A percentile compares a stretch with the other conserved stretches of the same genome.
phyloP scores from a whole-genome alignment of 1,140 invertebrate species.

The Diprion similis region DNA sequence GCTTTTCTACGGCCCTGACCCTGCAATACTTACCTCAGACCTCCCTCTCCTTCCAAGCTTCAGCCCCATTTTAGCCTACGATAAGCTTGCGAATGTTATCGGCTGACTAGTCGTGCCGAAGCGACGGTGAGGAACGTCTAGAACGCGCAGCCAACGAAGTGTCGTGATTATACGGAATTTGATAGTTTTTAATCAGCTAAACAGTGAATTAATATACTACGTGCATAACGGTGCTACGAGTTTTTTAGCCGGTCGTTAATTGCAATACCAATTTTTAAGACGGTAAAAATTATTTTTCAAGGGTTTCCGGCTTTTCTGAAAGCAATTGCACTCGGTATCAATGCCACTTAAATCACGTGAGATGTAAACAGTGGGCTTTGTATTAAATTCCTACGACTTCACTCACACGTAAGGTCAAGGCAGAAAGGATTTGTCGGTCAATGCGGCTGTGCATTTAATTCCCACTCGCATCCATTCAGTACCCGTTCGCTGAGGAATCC shows the following conservation, averaged over 20 bases:
- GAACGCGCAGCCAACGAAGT: neutral
- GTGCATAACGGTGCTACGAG: neutral
- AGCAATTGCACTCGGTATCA: neutral
- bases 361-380: neutral
- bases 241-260: neutral
- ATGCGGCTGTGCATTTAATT: neutral
- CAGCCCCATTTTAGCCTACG: too few species aligned
- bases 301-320: too few species aligned
- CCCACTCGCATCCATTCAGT: neutral
- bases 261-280: too few species aligned
- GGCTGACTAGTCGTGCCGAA: neutral
- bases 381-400: neutral
- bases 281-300: too few species aligned
- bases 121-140: neutral
- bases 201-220: neutral
- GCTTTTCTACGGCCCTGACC: slow-evolving; percentile 9
- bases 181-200: neutral
- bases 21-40: neutral
- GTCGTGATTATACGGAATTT: neutral
- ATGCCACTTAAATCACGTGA: neutral
- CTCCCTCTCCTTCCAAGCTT: neutral
- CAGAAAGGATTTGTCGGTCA: slow-evolving; percentile 51
- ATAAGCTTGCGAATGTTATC: neutral
- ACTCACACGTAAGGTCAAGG: slow-evolving; percentile 54
- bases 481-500: slow-evolving; percentile 17